Conservation (phyloP, 1,140 invertebrate genomes). For the Chironomus tepperi region DNA sequence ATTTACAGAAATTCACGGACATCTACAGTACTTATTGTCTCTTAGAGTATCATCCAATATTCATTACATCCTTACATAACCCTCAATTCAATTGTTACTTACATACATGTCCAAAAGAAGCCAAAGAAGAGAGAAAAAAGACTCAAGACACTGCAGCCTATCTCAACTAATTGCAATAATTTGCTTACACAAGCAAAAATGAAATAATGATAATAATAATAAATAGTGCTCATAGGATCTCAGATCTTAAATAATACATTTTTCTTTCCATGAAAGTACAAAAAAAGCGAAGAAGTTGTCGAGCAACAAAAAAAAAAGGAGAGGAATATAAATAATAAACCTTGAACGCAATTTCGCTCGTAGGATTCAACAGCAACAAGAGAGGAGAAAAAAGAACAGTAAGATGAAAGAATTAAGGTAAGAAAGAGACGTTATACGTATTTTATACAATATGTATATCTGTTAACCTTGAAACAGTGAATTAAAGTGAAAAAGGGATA, state of each 20-base stretch:
- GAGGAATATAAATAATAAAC: neutral
- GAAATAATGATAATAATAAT: too few species aligned
- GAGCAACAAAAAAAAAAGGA: neutral
- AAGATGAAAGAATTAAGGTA: slow-evolving; percentile 8
- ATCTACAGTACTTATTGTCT: too few species aligned
- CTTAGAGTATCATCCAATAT: too few species aligned
- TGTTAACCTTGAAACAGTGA: slow-evolving; percentile 22
- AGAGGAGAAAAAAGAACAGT: neutral
- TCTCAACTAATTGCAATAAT: too few species aligned
- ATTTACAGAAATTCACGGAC: too few species aligned
- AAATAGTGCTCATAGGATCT: too few species aligned
- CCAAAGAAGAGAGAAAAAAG: too few species aligned
- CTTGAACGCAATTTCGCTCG: slow-evolving; percentile 6
- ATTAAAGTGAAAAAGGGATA: slow-evolving; percentile 16
- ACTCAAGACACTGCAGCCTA: too few species aligned
- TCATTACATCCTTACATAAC: too few species aligned
- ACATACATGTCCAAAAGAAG: too few species aligned
- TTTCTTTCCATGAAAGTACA: neutral
- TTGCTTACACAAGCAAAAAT: too few species aligned
- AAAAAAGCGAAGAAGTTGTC: neutral
- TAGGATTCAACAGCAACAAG: neutral
- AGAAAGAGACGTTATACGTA: slow-evolving; percentile 6
- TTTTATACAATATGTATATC: neutral
- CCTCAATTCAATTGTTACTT: too few species aligned
- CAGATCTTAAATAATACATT: neutral